Evolutionary conservation across 2,797 vertebrate species (phyloP).

Genomic region (Enteromius paludinosus): DNA sequence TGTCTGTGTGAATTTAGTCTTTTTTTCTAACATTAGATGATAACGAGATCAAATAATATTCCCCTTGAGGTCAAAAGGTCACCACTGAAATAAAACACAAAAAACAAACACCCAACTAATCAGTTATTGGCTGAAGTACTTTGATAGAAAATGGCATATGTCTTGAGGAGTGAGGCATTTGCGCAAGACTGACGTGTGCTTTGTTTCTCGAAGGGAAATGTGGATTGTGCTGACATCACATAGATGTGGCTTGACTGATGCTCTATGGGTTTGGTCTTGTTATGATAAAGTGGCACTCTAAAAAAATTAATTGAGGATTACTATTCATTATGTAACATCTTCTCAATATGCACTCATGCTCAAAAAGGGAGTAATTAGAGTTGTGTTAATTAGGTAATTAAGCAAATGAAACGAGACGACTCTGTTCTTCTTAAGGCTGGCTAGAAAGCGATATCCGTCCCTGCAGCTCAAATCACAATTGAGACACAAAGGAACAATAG

Average conservation of each 20-base stretch:
- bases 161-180: slow-evolving; percentile 31
- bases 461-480: slow-evolving; percentile 56
- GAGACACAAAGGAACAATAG: slow-evolving; percentile 55
- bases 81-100: not conserved
- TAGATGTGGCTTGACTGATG: slow-evolving; percentile 63
- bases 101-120: not conserved
- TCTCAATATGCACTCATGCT: slow-evolving; percentile 68
- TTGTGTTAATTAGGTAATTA: slow-evolving; percentile 83
- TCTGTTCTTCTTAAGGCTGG: slow-evolving; percentile 70
- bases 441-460: slow-evolving; percentile 63
- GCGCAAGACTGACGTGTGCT: slow-evolving; percentile 50
- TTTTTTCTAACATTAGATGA: not conserved
- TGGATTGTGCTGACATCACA: slow-evolving; percentile 66
- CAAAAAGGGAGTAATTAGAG: slow-evolving; percentile 81
- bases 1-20: not conserved
- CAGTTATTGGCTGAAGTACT: not conserved
- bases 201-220: slow-evolving; percentile 40
- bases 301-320: slow-evolving; percentile 79
- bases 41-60: not conserved
- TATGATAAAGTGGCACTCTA: slow-evolving; percentile 69
- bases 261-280: slow-evolving; percentile 67
- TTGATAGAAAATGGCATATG: not conserved
- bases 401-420: slow-evolving; percentile 78
- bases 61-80: not conserved
- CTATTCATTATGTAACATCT: slow-evolving; percentile 75